Evolutionary conservation across 2,113 vertebrate species (phyloP), one percentile per base, ranked within the genome.

Genomic region (Lates calcarifer): DNA sequence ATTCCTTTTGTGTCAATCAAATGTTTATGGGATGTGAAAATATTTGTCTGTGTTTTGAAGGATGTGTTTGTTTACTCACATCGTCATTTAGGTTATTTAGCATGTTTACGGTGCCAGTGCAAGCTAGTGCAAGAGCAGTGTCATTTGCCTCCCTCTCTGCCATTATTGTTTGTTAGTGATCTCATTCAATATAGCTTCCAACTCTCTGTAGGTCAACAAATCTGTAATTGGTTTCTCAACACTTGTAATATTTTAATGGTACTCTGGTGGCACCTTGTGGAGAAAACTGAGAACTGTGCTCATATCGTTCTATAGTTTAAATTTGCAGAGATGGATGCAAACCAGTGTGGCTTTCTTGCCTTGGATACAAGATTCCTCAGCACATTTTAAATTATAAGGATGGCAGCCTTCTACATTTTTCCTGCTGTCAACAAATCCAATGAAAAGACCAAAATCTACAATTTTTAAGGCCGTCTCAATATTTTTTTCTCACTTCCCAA

Each of bases 181-280:
- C 24, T 69, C 7, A 73, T 47, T 70, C 22, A 39, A 53, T 75
- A 47, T 29, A 39, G 9, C 24, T 18, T 37, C 18, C 60, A 43
- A 26, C 41, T 75, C 31, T 14, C 60, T 47, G 13, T 24, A 24
- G 5, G 14, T 53, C 47, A 22, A 51, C 26, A 26, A 29, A 41
- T n/a, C 31, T 55, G 1, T 2, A 17, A 35, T 15, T 57, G 45
- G 47, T 6, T 24, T n/a, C 22, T 18, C 26, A 39, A 39, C 26
- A 20, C 18, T 20, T 22, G 29, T 10, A 47, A 5, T 1, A 20
- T 1, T 1, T 85, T 53, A 22, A 28, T 79, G 43, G 43, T 63
- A 0, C 55, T 88, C 35, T 88, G 55, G 9, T 43, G 61, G 90
- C 92, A 89, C 55, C 94, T 89, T 69, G 90, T 89, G 93, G 90